phyloP scores from a whole-genome alignment of 1,140 invertebrate species.

The Pectinophora gossypiella region DNA sequence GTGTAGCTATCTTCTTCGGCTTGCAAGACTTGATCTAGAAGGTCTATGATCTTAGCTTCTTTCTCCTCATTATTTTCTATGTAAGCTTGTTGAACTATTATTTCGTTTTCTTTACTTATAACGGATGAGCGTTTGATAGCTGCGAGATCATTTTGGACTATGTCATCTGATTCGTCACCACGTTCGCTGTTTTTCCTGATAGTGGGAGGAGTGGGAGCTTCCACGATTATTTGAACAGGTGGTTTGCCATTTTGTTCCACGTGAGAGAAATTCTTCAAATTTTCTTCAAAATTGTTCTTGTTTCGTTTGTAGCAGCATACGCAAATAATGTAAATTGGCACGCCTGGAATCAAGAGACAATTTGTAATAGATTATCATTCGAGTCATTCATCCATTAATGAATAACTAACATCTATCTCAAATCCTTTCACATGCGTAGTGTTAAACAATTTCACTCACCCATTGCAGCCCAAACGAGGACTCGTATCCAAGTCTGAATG shows the following conservation, averaged over 20 bases:
- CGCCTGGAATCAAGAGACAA: slow-evolving; percentile 37
- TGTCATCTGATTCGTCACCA: too few relatives aligned
- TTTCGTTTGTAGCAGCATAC: slow-evolving; percentile 42
- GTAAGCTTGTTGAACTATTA: slow-evolving; percentile 41
- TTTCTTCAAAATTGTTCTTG: slow-evolving; percentile 21
- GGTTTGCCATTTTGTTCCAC: too few relatives aligned
- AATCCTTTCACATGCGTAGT: too few relatives aligned
- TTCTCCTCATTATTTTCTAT: slow-evolving; percentile 61
- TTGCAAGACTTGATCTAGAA: slow-evolving; percentile 64
- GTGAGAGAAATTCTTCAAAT: too few relatives aligned
- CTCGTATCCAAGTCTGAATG: slow-evolving; percentile 88
- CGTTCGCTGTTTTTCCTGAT: too few relatives aligned
- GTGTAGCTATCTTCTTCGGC: slow-evolving; percentile 62
- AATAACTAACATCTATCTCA: too few relatives aligned
- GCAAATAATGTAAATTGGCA: slow-evolving; percentile 54
- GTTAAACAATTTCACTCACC: too few relatives aligned
- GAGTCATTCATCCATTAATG: too few relatives aligned
- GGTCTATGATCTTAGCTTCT: slow-evolving; percentile 66
- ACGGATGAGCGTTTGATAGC: too few relatives aligned
- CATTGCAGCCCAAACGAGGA: slow-evolving; percentile 86
- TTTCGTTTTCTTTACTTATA: slow-evolving; percentile 25
- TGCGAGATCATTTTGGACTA: too few relatives aligned
- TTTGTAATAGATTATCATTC: too few relatives aligned
- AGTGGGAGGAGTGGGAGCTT: slow-evolving; percentile 61
- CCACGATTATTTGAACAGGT: slow-evolving; percentile 55